Evolutionary conservation across 2,888 invertebrate species (phyloP).

Genomic region (Julus scanicus): DNA sequence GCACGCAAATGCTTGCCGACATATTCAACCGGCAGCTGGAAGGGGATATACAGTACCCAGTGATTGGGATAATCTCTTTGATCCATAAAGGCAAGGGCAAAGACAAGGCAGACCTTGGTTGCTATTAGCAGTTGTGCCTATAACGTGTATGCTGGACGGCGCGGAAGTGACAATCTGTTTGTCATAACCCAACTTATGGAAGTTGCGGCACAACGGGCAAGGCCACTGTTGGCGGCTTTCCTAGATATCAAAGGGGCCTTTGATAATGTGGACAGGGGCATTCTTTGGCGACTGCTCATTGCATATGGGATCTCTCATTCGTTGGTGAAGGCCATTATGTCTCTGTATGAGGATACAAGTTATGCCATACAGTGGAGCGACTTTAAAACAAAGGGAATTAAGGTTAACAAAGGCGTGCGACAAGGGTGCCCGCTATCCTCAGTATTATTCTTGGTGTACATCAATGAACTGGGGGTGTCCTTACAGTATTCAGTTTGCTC

Average conservation of each 20-base stretch:
- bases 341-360: background rate
- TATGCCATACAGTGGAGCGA: background rate
- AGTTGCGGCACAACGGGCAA: background rate
- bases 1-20: no score
- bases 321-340: background rate
- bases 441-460: background rate
- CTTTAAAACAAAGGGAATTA: background rate
- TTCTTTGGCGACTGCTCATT: background rate
- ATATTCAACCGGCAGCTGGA: no score
- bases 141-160: no score
- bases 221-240: background rate
- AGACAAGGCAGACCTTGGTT: no score
- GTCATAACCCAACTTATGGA: background rate
- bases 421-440: background rate
- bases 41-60: no score
- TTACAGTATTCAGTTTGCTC: background rate
- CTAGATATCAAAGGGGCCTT: background rate
- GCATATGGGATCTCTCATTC: background rate
- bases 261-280: background rate
- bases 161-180: background rate
- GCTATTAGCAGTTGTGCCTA: no score
- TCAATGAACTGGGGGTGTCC: background rate
- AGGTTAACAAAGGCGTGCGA: background rate
- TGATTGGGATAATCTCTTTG: no score
- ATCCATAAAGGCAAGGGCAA: no score